Evolutionary conservation across 30 jellyfish, hydroid and myxozoan genomes (phyloP), one percentile per base, ranked within the genome.

Genomic region (Turritopsis rubra): DNA sequence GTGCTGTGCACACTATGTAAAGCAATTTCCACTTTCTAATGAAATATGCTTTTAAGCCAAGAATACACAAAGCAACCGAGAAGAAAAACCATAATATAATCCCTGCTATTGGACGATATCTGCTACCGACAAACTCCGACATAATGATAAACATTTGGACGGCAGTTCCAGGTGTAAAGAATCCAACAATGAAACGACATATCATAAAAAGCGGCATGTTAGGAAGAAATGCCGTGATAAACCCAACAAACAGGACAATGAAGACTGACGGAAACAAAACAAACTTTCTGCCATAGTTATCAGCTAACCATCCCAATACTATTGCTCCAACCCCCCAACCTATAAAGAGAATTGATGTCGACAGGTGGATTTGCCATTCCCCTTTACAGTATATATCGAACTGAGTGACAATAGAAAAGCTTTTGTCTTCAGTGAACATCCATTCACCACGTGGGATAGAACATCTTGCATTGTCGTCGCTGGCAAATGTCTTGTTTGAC

Each of bases 251-350:
- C 41, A 90, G 81, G 85, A 90, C 29, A 8, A 72, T n/a, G 26
- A 75, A 52, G 31, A 85, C 66, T 0, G 95, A 85, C 18, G 90
- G 91, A 52, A 90, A 66, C 16, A 90, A 87, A 21, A 90, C 97
- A 66, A 78, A 81, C 84, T 88, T 30, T 75, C 97, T 83, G 8
- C 97, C 97, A 82, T 71, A 90, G 53, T 91, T 90, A 24, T 66
- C 95, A 20, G 95, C 88, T 1, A 81, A 25, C 95, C 95, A 90
- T 1, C 97, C 97, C 3, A 90, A 86, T 1, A 77, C 73, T 22
- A 90, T 88, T 9, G 97, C 94, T 28, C 97, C 97, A 20, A 82
- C 71, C 22, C 82, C 95, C 97, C 97, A 90, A 7, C 95, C 87
- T 31, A 86, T 77, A 52, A 90, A 90, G 4, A 90, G 65, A 21